Evolutionary conservation across 2,888 invertebrate species (phyloP).

Genomic region (Cephonodes hylas): DNA sequence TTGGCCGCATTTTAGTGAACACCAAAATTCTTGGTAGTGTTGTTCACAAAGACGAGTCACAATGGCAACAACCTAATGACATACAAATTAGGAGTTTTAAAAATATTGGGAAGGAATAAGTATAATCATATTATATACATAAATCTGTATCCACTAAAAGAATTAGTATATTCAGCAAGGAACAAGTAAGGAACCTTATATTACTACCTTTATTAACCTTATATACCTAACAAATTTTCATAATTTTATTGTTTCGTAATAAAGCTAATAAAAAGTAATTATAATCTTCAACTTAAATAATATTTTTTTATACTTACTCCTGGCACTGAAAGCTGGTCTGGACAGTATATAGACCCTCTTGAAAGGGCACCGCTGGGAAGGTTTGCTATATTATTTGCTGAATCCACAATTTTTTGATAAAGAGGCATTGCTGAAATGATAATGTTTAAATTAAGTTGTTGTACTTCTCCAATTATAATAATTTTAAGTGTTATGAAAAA

Average conservation of each 20-base stretch:
- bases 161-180: too few relatives aligned
- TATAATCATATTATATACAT: too few relatives aligned
- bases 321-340: constrained; percentile 66
- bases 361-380: constrained; percentile 54
- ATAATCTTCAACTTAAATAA: not conserved
- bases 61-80: constrained; percentile 51
- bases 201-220: too few relatives aligned
- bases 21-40: constrained; percentile 72
- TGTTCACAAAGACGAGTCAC: constrained; percentile 69
- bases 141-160: too few relatives aligned
- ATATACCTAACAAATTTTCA: too few relatives aligned
- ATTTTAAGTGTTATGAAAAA: not conserved
- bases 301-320: constrained; percentile 49
- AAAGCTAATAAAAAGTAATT: too few relatives aligned
- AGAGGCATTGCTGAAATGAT: constrained; percentile 81
- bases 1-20: constrained; percentile 71
- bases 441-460: too few relatives aligned
- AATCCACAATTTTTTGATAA: constrained; percentile 90
- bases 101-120: too few relatives aligned
- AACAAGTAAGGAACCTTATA: too few relatives aligned
- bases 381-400: constrained; percentile 80
- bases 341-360: constrained; percentile 67
- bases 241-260: too few relatives aligned
- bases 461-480: too few relatives aligned
- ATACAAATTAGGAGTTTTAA: too few relatives aligned